Evolutionary conservation across 1,140 invertebrate genomes (phyloP).

Genomic region (honey bee (Apis mellifera)): Amel_HAv3.1 CM009938.2:2018001-2018500

Average conservation of each 20-base stretch:
- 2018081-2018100: not conserved
- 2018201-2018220: constrained; percentile 1
- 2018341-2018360: not conserved
- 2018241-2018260: constrained; percentile 52
- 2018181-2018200: constrained; percentile 2
- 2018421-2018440: not conserved
- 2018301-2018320: not conserved
- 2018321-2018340: not conserved
- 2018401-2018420: not conserved
- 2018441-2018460: too few species aligned
- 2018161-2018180: constrained; percentile 21
- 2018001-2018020: not conserved
- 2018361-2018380: not conserved
- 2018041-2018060: not conserved
- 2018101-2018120: not conserved
- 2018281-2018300: not conserved
- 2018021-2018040: not conserved
- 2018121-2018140: not conserved
- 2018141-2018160: not conserved
- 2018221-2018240: constrained; percentile 31
- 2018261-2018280: constrained; percentile 6
- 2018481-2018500: too few species aligned
- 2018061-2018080: not conserved
- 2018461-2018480: too few species aligned
- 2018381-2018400: not conserved